Base-by-base conservation (phyloP, 2,113 vertebrate genomes). In the Pteropus alecto region DNA sequence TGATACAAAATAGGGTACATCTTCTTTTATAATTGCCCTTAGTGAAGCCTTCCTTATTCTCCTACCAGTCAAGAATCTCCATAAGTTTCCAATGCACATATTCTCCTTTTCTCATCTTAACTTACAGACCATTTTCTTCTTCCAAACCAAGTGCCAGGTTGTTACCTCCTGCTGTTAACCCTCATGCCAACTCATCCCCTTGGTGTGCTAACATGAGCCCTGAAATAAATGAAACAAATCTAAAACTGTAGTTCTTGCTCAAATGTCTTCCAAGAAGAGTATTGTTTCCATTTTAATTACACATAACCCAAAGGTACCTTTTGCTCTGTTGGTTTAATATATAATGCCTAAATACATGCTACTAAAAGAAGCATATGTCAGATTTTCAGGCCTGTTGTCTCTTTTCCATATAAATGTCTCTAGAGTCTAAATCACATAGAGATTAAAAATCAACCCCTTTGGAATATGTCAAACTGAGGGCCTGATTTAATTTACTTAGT, bases 401-500 rank as follows among this genome's bases (percentile, higher is more conserved):
- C 35, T 74, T 81, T 71, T 65, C 61, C 16, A 77, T 51, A 58
- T 63, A 67, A 58, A 67, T 93, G 48, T 84, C 38, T 60, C 65
- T 90, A 74, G 26, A 65, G 56, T 88, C 30, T 56, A 94, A 93
- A 68, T 43, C 41, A 96, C 68, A 91, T 0, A 78, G 3, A 84
- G 93, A 86, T 51, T 16, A 84, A 97, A 92, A 95, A 92, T n/a
- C 11, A 87, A 21, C 21, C 14, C 21, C 70, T 96, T 58, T 88
- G 60, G 46, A 71, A n/a, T 41, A 81, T 4, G 61, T 60, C 22
- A 24, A 30, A 60, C 33, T 21, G 26, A 93, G 48, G 86, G 26
- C 15, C 76, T 88, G 28, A 43, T 48, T 67, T 88, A 90, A 81
- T 76, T 56, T 58, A 68, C 74, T 84, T 35, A 58, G 28, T 35